Conservation (phyloP, 1,140 invertebrate species). For the Theocolax elegans region DNA sequence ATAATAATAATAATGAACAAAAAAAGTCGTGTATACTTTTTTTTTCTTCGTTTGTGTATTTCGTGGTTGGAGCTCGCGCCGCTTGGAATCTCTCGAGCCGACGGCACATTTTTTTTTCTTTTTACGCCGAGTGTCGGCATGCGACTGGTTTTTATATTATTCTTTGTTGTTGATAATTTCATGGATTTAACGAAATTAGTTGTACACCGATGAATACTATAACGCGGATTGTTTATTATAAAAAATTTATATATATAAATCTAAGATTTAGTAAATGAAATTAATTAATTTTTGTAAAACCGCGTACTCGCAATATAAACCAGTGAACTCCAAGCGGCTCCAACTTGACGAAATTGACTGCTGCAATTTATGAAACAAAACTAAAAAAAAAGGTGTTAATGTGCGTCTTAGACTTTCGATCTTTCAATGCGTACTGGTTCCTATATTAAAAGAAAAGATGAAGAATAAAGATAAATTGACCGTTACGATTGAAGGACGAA, state of each 20-base stretch:
- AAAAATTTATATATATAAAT: not conserved
- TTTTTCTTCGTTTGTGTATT: too few relatives aligned
- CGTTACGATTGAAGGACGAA: conserved; percentile 10
- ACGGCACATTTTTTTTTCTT: too few relatives aligned
- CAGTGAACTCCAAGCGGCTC: not conserved
- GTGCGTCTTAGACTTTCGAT: conserved; percentile 30
- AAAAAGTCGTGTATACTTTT: too few relatives aligned
- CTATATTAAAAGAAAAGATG: conserved; percentile 13
- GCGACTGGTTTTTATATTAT: too few relatives aligned
- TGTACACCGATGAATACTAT: too few relatives aligned
- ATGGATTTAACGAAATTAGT: too few relatives aligned
- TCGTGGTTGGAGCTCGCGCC: too few relatives aligned
- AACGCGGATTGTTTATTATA: not conserved
- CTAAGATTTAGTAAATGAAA: not conserved
- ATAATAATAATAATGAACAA: not conserved
- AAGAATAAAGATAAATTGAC: conserved; percentile 5
- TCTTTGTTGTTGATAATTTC: too few relatives aligned
- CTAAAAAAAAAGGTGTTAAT: conserved; percentile 23
- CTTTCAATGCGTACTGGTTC: conserved; percentile 25
- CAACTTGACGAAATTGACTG: conserved; percentile 3
- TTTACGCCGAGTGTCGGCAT: too few relatives aligned
- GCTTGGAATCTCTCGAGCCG: too few relatives aligned
- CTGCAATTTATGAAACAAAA: conserved; percentile 7
- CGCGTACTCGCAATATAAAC: not conserved
- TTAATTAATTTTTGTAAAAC: not conserved